Percentiles rank a stretch among this genome's conserved stretches.
Evolutionary conservation across 30 jellyfish, hydroid and myxozoan species (phyloP).

Genomic region (Turritopsis dohrnii): DNA sequence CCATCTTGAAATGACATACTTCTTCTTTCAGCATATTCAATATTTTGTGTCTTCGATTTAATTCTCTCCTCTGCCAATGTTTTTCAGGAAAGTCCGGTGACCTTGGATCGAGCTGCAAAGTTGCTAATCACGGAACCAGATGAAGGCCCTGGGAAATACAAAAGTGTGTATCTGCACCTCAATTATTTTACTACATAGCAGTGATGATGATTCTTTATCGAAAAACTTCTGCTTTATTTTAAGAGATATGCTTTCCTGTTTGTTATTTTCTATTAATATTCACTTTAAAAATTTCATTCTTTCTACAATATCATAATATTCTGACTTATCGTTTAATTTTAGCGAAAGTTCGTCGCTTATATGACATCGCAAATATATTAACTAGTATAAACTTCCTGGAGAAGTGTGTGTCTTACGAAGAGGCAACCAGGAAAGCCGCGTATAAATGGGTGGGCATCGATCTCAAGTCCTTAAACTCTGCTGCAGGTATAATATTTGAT

Average conservation of each 20-base stretch:
- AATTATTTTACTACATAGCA: no score
- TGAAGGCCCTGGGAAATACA: conserved; percentile 46
- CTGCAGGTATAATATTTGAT: background rate
- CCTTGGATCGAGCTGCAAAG: conserved; percentile 76
- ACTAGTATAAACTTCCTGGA: conserved; percentile 65
- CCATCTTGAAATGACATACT: no score
- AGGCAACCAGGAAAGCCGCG: conserved; percentile 63
- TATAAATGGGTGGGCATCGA: conserved; percentile 82
- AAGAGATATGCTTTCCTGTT: background rate
- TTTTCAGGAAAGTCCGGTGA: conserved; percentile 43
- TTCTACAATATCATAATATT: background rate
- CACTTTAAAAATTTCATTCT: background rate
- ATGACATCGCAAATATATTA: conserved; percentile 81
- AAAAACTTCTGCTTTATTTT: no score
- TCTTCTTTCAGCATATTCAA: background rate
- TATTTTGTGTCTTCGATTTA: background rate
- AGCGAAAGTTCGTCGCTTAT: conserved; percentile 83
- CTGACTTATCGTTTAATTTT: background rate
- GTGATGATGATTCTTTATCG: no score
- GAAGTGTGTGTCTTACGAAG: conserved; percentile 46
- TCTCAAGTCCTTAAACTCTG: conserved; percentile 26
- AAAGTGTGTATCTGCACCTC: conserved; percentile 44
- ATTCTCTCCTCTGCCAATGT: no score
- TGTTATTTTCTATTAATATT: background rate
- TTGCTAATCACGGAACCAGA: conserved; percentile 48